Conservation (phyloP, 1,140 invertebrate genomes). For the Conus betulinus region DNA sequence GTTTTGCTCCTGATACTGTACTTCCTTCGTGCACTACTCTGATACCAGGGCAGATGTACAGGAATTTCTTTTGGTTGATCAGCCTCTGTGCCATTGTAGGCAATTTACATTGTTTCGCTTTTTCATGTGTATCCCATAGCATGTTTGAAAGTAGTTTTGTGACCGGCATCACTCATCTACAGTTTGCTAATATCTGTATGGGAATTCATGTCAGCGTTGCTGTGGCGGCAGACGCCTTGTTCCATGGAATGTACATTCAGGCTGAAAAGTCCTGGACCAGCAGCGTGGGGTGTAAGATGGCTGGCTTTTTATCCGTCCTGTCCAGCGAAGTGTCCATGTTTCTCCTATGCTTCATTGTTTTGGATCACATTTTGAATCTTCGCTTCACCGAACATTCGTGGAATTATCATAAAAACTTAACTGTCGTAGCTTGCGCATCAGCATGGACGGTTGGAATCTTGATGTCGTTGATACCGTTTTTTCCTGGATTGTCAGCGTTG, state of each 20-base stretch:
- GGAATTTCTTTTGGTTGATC: conserved; percentile 57
- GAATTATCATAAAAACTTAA: background rate
- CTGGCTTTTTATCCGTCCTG: no score
- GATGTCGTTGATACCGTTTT: no score
- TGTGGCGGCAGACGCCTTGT: background rate
- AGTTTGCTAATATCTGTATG: background rate
- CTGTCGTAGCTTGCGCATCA: no score
- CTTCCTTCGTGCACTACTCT: conserved; percentile 58
- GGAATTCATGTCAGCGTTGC: background rate
- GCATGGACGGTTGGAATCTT: no score
- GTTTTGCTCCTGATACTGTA: conserved; percentile 46
- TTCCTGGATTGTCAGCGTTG: background rate
- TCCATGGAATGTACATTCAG: background rate
- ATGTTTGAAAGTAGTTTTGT: background rate
- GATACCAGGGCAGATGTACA: conserved; percentile 45
- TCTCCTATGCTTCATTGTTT: background rate
- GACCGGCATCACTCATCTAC: background rate
- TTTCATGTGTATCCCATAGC: no score
- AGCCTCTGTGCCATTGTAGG: conserved; percentile 47
- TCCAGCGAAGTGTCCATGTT: no score
- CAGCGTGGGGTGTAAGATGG: no score
- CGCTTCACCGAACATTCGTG: no score
- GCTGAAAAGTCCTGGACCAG: background rate
- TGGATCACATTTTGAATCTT: background rate
- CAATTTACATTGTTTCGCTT: conserved; percentile 30